Percentiles rank a stretch among this genome's conserved stretches.
Evolutionary conservation across 2,113 vertebrate genomes (phyloP).

Genomic region (Notothenia coriiceps): DNA sequence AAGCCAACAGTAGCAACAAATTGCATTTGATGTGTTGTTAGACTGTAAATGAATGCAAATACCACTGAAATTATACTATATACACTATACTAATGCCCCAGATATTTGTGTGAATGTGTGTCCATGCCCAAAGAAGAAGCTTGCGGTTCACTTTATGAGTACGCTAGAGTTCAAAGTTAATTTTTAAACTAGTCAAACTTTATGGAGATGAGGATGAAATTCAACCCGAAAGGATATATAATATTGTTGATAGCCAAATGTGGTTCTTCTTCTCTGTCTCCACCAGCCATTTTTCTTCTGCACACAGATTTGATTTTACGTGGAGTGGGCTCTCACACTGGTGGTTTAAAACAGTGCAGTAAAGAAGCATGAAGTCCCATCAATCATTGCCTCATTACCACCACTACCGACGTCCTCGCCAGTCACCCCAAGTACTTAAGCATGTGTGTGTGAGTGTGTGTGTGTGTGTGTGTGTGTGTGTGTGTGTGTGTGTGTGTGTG

Average conservation of each 20-base stretch:
- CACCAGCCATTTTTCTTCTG: conserved; percentile 18
- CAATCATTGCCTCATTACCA: conserved; percentile 77
- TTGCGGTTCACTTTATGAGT: conserved; percentile 5
- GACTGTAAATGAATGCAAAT: background rate
- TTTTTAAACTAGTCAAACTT: conserved; percentile 24
- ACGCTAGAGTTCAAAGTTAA: background rate
- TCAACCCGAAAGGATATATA: conserved; percentile 8
- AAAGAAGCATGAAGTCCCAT: conserved; percentile 63
- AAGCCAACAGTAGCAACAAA: conserved; percentile 6
- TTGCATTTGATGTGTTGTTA: background rate
- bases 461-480: conserved; percentile 22
- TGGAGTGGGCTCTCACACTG: conserved; percentile 23
- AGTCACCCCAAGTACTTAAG: conserved; percentile 32
- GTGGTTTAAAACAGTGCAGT: conserved; percentile 42
- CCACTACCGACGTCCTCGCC: conserved; percentile 47
- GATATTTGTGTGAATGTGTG: conserved; percentile 27
- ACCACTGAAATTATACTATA: background rate
- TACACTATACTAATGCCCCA: background rate
- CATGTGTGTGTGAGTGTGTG: conserved; percentile 22
- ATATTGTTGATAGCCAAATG: conserved; percentile 10
- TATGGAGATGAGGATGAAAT: background rate
- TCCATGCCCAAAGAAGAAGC: conserved; percentile 11
- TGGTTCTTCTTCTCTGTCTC: conserved; percentile 16
- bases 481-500: conserved; percentile 19
- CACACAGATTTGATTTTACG: conserved; percentile 44